Percentiles rank a stretch among this genome's conserved stretches.
Conservation (phyloP, 2,888 invertebrate genomes). For the Sphecodes monilicornis region DNA sequence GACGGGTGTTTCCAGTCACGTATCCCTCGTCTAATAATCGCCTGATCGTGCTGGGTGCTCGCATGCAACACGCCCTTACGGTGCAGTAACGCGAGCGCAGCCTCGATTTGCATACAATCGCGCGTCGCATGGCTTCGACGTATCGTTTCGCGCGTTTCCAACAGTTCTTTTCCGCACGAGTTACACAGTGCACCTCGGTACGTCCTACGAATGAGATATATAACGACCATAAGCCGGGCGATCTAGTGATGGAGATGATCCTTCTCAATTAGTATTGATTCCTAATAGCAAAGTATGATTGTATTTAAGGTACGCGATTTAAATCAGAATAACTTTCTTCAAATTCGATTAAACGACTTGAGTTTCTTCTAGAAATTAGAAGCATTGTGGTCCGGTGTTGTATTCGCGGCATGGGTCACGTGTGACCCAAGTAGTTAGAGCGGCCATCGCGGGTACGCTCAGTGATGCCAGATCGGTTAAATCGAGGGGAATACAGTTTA, state of each 20-base stretch:
- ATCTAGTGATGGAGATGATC: not conserved
- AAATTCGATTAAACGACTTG: no score
- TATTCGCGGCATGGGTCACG: no score
- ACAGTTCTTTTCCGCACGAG: slow-evolving; percentile 42
- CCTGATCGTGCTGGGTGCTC: slow-evolving; percentile 50
- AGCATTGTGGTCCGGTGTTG: no score
- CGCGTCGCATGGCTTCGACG: slow-evolving; percentile 61
- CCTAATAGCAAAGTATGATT: not conserved
- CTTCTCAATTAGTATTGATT: not conserved
- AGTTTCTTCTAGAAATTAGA: no score
- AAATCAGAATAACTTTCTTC: no score
- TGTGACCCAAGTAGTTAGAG: no score
- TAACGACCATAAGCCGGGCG: slow-evolving; percentile 33
- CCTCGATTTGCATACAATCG: slow-evolving; percentile 71
- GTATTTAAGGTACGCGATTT: not conserved
- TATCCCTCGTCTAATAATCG: slow-evolving; percentile 69
- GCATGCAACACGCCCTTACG: slow-evolving; percentile 45
- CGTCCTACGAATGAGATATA: slow-evolving; percentile 48
- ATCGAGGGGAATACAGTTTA: no score
- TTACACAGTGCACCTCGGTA: not conserved
- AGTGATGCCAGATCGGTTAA: no score
- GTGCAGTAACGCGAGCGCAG: slow-evolving; percentile 56
- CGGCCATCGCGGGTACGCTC: no score
- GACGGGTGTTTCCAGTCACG: slow-evolving; percentile 59
- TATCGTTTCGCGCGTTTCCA: slow-evolving; percentile 71